These are phyloP conservation scores for Gasterosteus aculeatus DNA, from an alignment of 2,113 vertebrate species.

Conservation along the genomic window DNA sequence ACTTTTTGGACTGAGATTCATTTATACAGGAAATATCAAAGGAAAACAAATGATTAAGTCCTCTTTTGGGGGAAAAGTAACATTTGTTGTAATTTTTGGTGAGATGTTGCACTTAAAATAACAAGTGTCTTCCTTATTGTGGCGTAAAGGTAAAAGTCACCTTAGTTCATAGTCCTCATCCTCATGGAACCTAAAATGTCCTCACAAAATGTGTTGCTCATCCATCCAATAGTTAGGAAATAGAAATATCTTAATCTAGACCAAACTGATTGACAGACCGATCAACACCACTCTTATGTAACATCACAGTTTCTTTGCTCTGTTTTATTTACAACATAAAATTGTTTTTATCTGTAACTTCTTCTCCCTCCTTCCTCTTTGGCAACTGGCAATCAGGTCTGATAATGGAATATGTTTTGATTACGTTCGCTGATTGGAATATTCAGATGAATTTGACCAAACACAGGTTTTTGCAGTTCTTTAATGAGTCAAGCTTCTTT, in stretches of 20 bases:
- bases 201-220: background rate
- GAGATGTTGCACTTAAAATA: too few species aligned
- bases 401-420: background rate
- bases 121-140: too few species aligned
- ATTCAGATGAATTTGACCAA: background rate
- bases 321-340: too few species aligned
- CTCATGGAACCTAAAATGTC: background rate
- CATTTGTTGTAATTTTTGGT: background rate
- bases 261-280: too few species aligned
- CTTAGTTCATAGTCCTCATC: background rate
- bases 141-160: background rate
- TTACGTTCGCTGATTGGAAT: background rate
- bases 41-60: background rate
- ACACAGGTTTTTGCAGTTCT: background rate
- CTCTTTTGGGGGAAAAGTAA: background rate
- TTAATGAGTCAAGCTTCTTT: background rate
- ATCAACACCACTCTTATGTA: too few species aligned
- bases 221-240: background rate
- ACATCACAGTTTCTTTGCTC: too few species aligned
- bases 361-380: background rate
- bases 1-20: background rate
- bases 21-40: background rate
- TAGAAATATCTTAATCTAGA: too few species aligned
- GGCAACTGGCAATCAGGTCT: background rate
- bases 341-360: background rate